Percentiles rank a stretch among this genome's conserved stretches.
These are phyloP conservation scores for Noctuana brunneofusca DNA, from an alignment of 2,888 invertebrate species.

Conservation along the genomic window DNA sequence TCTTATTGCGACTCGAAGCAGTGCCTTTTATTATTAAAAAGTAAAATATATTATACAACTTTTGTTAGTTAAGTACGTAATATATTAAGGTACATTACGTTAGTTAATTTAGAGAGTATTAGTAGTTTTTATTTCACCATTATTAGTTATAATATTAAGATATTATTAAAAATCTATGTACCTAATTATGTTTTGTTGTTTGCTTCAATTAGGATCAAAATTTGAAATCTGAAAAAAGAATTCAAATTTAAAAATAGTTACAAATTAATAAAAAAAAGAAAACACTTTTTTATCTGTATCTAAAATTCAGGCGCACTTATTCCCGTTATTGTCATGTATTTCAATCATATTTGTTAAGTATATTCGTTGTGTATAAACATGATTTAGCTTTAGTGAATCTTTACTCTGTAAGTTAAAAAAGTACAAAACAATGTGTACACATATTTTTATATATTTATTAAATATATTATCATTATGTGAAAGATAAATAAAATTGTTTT, in stretches of 20 bases:
- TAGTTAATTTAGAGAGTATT: slow-evolving; percentile 16
- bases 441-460: not conserved
- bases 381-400: slow-evolving; percentile 2
- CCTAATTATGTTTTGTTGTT: too few relatives aligned
- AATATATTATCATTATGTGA: not conserved
- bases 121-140: slow-evolving; percentile 6
- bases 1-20: slow-evolving; percentile 59
- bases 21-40: slow-evolving; percentile 68
- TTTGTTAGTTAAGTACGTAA: not conserved
- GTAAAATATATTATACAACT: slow-evolving; percentile 44
- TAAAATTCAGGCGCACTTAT: too few relatives aligned
- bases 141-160: slow-evolving; percentile 5
- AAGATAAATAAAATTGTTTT: not conserved
- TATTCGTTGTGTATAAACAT: slow-evolving; percentile 1
- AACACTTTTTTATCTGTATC: too few relatives aligned
- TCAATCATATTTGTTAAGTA: not conserved
- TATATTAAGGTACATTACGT: not conserved
- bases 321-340: not conserved
- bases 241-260: not conserved
- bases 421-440: slow-evolving; percentile 7
- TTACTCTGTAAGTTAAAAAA: not conserved
- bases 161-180: too few relatives aligned
- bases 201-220: too few relatives aligned
- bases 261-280: not conserved
- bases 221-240: not conserved